Base-by-base conservation (phyloP, 2,113 vertebrate species). In the Alethe diademata region DNA sequence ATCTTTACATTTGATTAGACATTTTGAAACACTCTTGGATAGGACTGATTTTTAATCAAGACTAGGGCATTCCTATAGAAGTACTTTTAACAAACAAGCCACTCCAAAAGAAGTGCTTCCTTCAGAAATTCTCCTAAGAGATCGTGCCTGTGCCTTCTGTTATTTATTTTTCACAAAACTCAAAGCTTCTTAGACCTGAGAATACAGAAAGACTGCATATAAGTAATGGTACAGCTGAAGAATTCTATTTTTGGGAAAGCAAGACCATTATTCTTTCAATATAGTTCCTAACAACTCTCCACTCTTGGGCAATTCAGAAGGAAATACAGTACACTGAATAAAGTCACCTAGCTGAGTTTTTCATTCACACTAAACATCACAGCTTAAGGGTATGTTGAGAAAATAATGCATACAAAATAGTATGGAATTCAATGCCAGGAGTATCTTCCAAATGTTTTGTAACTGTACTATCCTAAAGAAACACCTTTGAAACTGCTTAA, bases 91-190 rank as follows among this genome's bases (percentile, higher is more conserved):
- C 5, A 72, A 86, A 70, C 6, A 66, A 58, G 33, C 33, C 51
- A 19, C 61, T 88, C 23, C 42, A 53, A 75, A 72, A 43, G 14
- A 81, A 78, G 23, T 22, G n/a, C 17, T 90, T 85, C 8, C 58
- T 72, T 91, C 11, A 47, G 50, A 72, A 79, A 72, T n/a, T 85
- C 4, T 26, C 12, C 24, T 42, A 69, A 51, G 7, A 81, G 19
- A 57, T 15, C 0, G 0, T 42, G 35, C 12, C 78, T 73, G 15
- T 72, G 24, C 25, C 17, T 73, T 80, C n/a, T 16, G 4, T 36
- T 90, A 42, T 42, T 64, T 35, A 5, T 67, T 87, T 61, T 54
- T 40, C 16, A 50, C 16, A 81, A 75, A 95, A 29, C 24, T 62
- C 45, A 51, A 71, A 84, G 42, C 29, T 72, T 64, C 47, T 90